These are phyloP conservation scores for Babyrousa celebensis DNA, from an alignment of 2,797 vertebrate species.

Conservation along the genomic window DNA sequence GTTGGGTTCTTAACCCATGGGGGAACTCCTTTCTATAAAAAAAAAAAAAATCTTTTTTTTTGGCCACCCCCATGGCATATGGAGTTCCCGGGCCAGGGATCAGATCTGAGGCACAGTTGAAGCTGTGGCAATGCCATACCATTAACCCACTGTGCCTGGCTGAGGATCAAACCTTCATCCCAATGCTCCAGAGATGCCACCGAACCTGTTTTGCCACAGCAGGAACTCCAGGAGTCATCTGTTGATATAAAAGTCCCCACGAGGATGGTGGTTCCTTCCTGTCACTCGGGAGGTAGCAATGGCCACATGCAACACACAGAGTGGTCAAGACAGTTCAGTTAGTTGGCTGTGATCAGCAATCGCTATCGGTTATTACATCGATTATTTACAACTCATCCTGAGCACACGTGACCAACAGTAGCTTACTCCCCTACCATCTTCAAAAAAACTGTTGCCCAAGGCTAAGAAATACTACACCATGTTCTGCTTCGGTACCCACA, in stretches of 20 bases:
- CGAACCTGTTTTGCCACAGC: too few relatives aligned
- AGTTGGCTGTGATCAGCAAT: neutral
- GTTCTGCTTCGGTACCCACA: neutral
- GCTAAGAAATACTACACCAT: accelerated
- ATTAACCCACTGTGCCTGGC: too few relatives aligned
- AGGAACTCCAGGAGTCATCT: too few relatives aligned
- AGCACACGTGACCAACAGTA: accelerated
- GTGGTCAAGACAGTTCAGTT: neutral
- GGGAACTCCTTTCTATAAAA: too few relatives aligned
- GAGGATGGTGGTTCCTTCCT: neutral
- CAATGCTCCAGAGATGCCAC: too few relatives aligned
- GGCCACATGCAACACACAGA: neutral
- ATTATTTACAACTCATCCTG: neutral
- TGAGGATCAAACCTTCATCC: too few relatives aligned
- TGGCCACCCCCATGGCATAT: too few relatives aligned
- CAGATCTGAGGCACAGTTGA: too few relatives aligned
- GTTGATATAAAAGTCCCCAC: accelerated
- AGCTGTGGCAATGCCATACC: too few relatives aligned
- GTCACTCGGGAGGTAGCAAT: neutral
- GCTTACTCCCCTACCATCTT: neutral
- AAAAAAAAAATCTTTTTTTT: too few relatives aligned
- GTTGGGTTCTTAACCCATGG: too few relatives aligned
- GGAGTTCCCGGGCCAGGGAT: too few relatives aligned
- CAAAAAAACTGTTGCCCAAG: neutral
- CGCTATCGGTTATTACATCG: neutral